phyloP scores from a whole-genome alignment of 2,888 invertebrate species.

The Ypsolopha sequella region DNA sequence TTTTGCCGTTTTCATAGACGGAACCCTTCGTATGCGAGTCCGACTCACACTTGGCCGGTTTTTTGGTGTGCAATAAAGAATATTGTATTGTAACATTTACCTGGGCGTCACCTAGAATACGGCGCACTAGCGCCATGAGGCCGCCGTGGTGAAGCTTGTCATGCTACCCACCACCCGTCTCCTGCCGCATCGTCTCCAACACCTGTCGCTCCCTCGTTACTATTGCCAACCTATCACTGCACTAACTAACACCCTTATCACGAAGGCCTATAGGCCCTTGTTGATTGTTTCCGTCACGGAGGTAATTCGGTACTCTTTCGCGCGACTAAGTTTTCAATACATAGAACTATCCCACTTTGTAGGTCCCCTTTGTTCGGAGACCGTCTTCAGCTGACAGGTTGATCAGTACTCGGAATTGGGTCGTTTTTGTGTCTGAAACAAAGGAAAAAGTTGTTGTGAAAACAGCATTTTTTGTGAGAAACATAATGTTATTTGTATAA shows the following conservation, averaged over 20 bases:
- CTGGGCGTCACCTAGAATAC: conserved; percentile 89
- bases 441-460: too few relatives aligned
- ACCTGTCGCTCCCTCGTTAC: conserved; percentile 23
- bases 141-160: conserved; percentile 73
- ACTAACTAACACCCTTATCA: background rate
- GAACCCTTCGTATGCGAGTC: too few relatives aligned
- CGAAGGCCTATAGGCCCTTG: background rate
- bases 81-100: too few relatives aligned
- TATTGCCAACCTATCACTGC: background rate
- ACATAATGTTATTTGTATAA: too few relatives aligned
- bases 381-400: conserved; percentile 17
- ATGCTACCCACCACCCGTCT: conserved; percentile 62
- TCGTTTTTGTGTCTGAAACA: too few relatives aligned
- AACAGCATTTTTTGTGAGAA: too few relatives aligned
- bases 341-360: conserved; percentile 32
- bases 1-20: too few relatives aligned
- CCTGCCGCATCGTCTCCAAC: conserved; percentile 34
- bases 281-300: too few relatives aligned
- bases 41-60: too few relatives aligned
- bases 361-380: conserved; percentile 9
- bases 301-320: too few relatives aligned
- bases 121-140: conserved; percentile 89
- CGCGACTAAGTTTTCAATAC: too few relatives aligned
- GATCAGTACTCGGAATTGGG: conserved; percentile 6
- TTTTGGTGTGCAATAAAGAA: too few relatives aligned